phyloP scores from a whole-genome alignment of 2,888 invertebrate genomes.

The Caenorhabditis panamensis region DNA sequence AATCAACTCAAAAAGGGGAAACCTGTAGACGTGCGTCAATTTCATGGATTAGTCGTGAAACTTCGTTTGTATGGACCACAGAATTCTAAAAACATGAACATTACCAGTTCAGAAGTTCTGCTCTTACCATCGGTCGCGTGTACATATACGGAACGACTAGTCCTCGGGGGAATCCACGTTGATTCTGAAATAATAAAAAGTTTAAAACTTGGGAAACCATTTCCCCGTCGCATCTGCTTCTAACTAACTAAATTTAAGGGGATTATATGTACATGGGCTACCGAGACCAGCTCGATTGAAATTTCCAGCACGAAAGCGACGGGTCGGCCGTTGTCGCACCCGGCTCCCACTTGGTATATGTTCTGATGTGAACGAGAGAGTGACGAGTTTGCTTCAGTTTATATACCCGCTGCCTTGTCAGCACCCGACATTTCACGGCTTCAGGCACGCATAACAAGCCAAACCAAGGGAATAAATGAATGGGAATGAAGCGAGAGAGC shows the following conservation, averaged over 20 bases:
- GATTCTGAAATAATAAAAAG: slow-evolving; percentile 61
- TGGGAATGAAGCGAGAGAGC: slow-evolving; percentile 12
- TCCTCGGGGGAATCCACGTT: slow-evolving; percentile 76
- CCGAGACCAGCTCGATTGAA: slow-evolving; percentile 44
- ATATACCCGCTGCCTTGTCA: slow-evolving; percentile 19
- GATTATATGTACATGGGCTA: background rate
- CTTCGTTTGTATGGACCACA: slow-evolving; percentile 72
- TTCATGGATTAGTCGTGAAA: slow-evolving; percentile 75
- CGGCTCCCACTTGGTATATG: slow-evolving; percentile 31
- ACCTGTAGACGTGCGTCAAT: slow-evolving; percentile 74
- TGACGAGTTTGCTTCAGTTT: slow-evolving; percentile 6
- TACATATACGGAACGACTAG: slow-evolving; percentile 77
- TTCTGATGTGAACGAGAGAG: slow-evolving; percentile 35
- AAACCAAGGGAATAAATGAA: slow-evolving; percentile 5
- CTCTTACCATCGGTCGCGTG: slow-evolving; percentile 61
- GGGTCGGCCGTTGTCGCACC: background rate
- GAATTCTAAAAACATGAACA: slow-evolving; percentile 43
- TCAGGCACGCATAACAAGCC: slow-evolving; percentile 1
- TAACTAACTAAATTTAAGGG: background rate
- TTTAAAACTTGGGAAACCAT: slow-evolving; percentile 6
- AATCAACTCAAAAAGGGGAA: background rate
- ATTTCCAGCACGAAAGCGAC: background rate
- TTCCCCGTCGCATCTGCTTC: background rate
- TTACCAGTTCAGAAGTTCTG: no score
- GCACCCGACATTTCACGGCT: slow-evolving; percentile 27